Percentiles rank a stretch among this genome's conserved stretches.
Conservation (phyloP, 2,113 vertebrate genomes). For the Sapayoa aenigma region DNA sequence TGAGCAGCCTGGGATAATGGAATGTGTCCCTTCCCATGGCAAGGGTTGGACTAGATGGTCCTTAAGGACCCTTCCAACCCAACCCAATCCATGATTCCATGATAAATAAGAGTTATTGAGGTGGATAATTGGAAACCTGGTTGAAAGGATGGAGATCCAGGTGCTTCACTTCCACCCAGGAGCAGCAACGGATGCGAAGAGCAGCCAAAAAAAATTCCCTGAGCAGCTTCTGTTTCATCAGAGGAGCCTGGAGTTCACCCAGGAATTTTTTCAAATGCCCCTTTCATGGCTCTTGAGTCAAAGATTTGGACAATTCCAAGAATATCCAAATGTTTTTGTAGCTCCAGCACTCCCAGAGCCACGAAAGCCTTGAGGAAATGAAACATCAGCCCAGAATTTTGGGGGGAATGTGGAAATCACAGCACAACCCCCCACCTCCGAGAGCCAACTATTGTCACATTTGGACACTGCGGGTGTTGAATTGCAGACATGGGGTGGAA, state of each 20-base stretch:
- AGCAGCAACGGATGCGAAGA: background rate
- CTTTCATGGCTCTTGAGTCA: background rate
- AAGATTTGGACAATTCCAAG: background rate
- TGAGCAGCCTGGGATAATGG: fast-evolving
- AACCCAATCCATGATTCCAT: background rate
- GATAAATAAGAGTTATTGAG: background rate
- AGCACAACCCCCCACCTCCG: background rate
- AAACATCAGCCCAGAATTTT: background rate
- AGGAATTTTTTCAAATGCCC: background rate
- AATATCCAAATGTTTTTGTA: background rate
- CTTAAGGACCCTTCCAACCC: background rate
- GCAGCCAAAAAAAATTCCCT: background rate
- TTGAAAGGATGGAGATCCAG: background rate
- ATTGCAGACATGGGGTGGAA: too few species aligned
- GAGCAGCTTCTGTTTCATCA: background rate
- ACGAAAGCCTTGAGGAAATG: background rate
- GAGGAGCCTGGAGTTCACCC: background rate
- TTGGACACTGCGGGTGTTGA: background rate
- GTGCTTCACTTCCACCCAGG: background rate
- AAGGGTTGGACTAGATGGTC: background rate
- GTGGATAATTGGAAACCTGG: background rate
- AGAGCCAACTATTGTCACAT: background rate
- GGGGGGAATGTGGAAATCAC: background rate
- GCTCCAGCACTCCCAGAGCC: background rate
- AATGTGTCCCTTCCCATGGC: background rate